Percentiles rank a stretch among this genome's conserved stretches.
phyloP scores from a whole-genome alignment of 2,888 invertebrate genomes.

The Eupithecia abbreviata region DNA sequence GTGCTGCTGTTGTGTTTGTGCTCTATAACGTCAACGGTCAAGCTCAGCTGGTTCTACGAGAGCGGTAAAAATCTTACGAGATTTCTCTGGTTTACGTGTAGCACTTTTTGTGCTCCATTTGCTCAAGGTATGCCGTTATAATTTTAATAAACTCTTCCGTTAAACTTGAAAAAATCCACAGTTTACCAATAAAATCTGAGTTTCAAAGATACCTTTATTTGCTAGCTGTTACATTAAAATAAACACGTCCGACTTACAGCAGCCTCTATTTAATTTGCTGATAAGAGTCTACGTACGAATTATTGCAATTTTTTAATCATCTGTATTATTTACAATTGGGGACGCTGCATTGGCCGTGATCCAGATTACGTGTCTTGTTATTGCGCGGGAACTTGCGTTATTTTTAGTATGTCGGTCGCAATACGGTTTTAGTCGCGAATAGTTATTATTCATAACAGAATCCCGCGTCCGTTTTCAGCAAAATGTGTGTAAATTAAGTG shows the following conservation, averaged over 20 bases:
- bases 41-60: slow-evolving; percentile 81
- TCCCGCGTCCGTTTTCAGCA: slow-evolving; percentile 53
- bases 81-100: slow-evolving; percentile 72
- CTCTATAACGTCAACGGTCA: slow-evolving; percentile 75
- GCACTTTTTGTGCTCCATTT: slow-evolving; percentile 79
- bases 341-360: slow-evolving; percentile 82
- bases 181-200: not conserved
- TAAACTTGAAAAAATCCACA: not conserved
- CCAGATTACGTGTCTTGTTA: slow-evolving; percentile 79
- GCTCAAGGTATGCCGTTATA: slow-evolving; percentile 76
- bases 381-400: slow-evolving; percentile 81
- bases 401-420: slow-evolving; percentile 76
- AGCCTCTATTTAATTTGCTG: slow-evolving; percentile 15
- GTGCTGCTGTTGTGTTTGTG: slow-evolving; percentile 50
- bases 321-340: slow-evolving; percentile 68
- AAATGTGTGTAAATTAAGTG: slow-evolving; percentile 51
- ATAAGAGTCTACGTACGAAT: slow-evolving; percentile 31
- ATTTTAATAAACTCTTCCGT: slow-evolving; percentile 12
- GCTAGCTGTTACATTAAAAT: slow-evolving; percentile 5
- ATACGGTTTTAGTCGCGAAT: slow-evolving; percentile 64
- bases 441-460: slow-evolving; percentile 51
- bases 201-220: not conserved
- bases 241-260: slow-evolving; percentile 34
- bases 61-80: slow-evolving; percentile 80
- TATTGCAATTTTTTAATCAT: slow-evolving; percentile 51